A percentile compares a stretch with the other conserved stretches of the same genome.
Evolutionary conservation across 2,113 vertebrate genomes (phyloP).

Genomic region (Gnathonemus longibarbis): DNA sequence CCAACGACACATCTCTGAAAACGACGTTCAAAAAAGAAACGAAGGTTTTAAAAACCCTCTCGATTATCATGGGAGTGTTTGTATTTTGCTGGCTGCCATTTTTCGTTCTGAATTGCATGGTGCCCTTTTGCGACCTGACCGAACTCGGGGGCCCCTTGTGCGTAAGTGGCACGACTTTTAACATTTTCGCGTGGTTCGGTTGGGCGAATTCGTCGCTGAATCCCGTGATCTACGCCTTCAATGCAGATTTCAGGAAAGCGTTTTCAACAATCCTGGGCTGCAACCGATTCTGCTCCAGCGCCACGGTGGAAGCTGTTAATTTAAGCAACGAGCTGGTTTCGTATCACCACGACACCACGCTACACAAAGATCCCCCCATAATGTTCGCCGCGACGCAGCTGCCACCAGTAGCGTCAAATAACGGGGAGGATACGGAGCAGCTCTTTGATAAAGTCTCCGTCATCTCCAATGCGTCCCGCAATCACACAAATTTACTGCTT

Average conservation of each 20-base stretch:
- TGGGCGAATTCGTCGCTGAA: slow-evolving; percentile 76
- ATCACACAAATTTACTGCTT: slow-evolving; percentile 38
- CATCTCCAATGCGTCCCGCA: slow-evolving; percentile 37
- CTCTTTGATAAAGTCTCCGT: slow-evolving; percentile 44
- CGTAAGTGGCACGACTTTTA: slow-evolving; percentile 66
- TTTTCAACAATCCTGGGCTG: slow-evolving; percentile 68
- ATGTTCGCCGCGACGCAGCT: slow-evolving; percentile 45
- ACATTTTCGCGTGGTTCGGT: slow-evolving; percentile 72
- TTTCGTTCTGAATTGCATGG: slow-evolving; percentile 71
- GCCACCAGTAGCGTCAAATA: slow-evolving; percentile 34
- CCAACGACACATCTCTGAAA: slow-evolving; percentile 55
- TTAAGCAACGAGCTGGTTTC: slow-evolving; percentile 68
- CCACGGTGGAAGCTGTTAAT: slow-evolving; percentile 58
- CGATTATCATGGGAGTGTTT: slow-evolving; percentile 74
- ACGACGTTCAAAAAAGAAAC: slow-evolving; percentile 69
- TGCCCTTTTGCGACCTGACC: slow-evolving; percentile 64
- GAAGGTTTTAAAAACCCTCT: slow-evolving; percentile 71
- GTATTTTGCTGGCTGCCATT: slow-evolving; percentile 78
- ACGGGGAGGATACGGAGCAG: slow-evolving; percentile 18
- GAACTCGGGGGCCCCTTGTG: slow-evolving; percentile 43
- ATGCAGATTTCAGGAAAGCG: slow-evolving; percentile 64
- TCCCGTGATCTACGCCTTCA: slow-evolving; percentile 73
- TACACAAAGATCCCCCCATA: slow-evolving; percentile 50
- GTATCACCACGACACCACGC: slow-evolving; percentile 62
- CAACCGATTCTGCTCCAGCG: slow-evolving; percentile 46